A percentile compares a stretch with the other conserved stretches of the same genome.
phyloP scores from a whole-genome alignment of 2,888 invertebrate species.

The Drosophila borealis region DNA sequence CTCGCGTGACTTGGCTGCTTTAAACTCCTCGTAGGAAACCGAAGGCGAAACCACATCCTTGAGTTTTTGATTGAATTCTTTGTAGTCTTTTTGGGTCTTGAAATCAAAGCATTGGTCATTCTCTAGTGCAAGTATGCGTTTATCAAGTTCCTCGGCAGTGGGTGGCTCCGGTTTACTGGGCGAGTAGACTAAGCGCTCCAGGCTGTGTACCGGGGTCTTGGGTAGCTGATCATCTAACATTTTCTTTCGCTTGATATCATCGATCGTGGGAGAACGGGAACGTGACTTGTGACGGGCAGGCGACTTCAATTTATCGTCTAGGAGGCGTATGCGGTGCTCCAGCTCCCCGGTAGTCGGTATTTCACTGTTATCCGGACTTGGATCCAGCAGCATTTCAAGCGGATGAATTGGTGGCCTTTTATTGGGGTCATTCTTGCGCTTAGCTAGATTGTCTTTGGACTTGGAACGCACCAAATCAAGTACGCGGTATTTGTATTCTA shows the following conservation, averaged over 20 bases:
- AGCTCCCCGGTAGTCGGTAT: constrained; percentile 82
- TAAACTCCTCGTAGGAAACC: constrained; percentile 75
- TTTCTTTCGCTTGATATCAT: constrained; percentile 72
- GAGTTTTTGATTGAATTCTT: constrained; percentile 79
- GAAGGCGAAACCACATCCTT: constrained; percentile 79
- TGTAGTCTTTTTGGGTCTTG: constrained; percentile 80
- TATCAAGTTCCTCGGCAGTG: constrained; percentile 78
- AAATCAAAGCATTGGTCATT: constrained; percentile 77
- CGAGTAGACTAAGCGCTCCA: constrained; percentile 72
- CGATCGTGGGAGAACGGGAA: constrained; percentile 76
- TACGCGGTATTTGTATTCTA: constrained; percentile 77
- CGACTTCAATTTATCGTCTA: constrained; percentile 74
- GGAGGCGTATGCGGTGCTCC: constrained; percentile 80
- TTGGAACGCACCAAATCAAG: constrained; percentile 75
- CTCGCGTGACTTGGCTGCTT: constrained; percentile 70
- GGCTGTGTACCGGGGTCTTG: constrained; percentile 68
- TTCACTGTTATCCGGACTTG: constrained; percentile 75
- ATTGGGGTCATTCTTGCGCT: constrained; percentile 61
- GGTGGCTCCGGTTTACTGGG: constrained; percentile 75
- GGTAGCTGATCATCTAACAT: constrained; percentile 62
- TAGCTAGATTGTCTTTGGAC: constrained; percentile 66
- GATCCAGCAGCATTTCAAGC: constrained; percentile 80
- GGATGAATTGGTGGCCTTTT: constrained; percentile 79
- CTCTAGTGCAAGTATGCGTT: constrained; percentile 78
- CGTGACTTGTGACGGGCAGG: constrained; percentile 67